Evolutionary conservation across 2,888 invertebrate genomes (phyloP).

Genomic region (Tetragnatha montana): DNA sequence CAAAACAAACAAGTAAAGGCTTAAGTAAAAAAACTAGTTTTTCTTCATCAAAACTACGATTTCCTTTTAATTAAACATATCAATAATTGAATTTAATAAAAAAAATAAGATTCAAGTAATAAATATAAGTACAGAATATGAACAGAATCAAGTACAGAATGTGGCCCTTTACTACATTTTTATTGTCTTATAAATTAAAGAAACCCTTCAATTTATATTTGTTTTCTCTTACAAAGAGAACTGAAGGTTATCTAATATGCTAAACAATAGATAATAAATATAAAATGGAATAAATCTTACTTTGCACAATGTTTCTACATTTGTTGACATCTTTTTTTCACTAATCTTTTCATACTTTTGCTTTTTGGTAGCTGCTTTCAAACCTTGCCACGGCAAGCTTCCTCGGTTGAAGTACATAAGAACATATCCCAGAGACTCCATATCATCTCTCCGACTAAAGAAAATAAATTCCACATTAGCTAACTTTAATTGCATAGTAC

Average conservation of each 20-base stretch:
- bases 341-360: slow-evolving; percentile 99
- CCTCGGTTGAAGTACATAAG: slow-evolving; percentile 96
- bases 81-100: too few species aligned
- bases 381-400: slow-evolving; percentile 94
- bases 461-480: background rate
- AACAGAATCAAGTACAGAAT: too few species aligned
- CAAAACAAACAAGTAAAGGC: too few species aligned
- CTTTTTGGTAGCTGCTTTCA: slow-evolving; percentile 97
- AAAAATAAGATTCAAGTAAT: too few species aligned
- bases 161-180: too few species aligned
- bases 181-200: too few species aligned
- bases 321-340: slow-evolving; percentile 99
- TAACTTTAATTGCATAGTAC: too few species aligned
- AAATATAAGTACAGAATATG: too few species aligned
- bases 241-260: background rate
- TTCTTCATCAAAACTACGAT: too few species aligned
- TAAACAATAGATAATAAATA: background rate
- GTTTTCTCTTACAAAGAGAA: background rate
- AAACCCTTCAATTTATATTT: background rate
- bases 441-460: slow-evolving; percentile 92
- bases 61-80: too few species aligned
- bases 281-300: slow-evolving; percentile 77
- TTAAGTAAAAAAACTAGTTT: too few species aligned
- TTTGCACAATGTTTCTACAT: slow-evolving; percentile 97
- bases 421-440: slow-evolving; percentile 99